phyloP scores from a whole-genome alignment of 2,797 vertebrate species.

The Corythornis leucogaster region DNA sequence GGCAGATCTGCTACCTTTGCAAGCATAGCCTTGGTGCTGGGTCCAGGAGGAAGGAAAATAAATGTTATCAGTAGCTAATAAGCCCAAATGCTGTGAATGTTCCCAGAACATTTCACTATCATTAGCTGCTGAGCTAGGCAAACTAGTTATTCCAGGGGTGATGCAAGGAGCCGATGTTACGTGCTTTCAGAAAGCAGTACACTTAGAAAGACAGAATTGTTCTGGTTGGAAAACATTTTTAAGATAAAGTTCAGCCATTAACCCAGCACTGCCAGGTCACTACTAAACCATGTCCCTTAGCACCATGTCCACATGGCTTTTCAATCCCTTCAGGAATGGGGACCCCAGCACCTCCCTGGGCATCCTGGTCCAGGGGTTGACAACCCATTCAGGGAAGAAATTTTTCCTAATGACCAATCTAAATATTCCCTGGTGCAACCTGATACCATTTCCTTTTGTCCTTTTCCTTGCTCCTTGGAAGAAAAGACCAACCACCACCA shows the following conservation, averaged over 20 bases:
- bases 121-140: fast-evolving
- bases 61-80: background rate
- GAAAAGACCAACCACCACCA: background rate
- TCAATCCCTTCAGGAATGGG: background rate
- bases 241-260: background rate
- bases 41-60: background rate
- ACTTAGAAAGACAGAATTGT: background rate
- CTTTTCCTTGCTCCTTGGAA: background rate
- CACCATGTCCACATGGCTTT: background rate
- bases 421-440: background rate
- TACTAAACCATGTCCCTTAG: background rate
- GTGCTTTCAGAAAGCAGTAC: background rate
- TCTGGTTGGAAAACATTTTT: background rate
- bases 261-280: background rate
- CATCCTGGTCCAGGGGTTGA: background rate
- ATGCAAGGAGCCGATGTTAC: background rate
- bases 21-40: background rate
- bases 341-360: background rate
- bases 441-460: background rate
- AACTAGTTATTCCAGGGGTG: background rate
- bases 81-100: background rate
- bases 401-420: background rate
- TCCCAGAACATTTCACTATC: background rate
- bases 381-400: background rate
- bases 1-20: background rate